Base-by-base conservation (phyloP, 2,113 vertebrate species). In the Chinchilla lanigera region DNA sequence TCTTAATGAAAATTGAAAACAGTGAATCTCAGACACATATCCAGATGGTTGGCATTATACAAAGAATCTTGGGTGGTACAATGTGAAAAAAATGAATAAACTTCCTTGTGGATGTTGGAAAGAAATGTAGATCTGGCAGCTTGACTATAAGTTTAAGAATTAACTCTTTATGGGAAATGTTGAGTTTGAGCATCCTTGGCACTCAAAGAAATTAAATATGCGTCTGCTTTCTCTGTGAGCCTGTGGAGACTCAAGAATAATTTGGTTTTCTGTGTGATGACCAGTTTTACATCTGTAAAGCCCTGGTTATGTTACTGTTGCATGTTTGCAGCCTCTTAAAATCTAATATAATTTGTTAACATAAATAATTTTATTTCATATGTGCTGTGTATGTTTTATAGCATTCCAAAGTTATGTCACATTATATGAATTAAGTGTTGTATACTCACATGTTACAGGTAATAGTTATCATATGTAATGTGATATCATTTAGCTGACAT, bases 1-100 rank as follows among this genome's bases (percentile, higher is more conserved):
- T 50, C 93, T 92, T 96, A 44, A 56, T 56, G 90, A 67, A 96
- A 96, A 90, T n/a, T 38, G 88, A 96, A 97, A 97, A 95, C 94
- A 96, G 41, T 28, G 44, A 24, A 35, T 86, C 71, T 89, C 86
- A 78, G 90, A 97, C 92, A 87, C 65, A 41, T 38, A 54, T 84
- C 85, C 97, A 96, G 95, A 93, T 94, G 96, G 95, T 4, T 77
- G 93, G 83, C 86, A 84, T 92, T 67, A 61, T 24, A 85, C 4
- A 5, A 85, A 95, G 69, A 58, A 52, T 90, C 90, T 90, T 94
- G 92, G 87, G 85, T 97, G 93, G 92, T 82, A 92, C 50, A 81
- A 69, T 60, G 52, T 44, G 22, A 67, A 93, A 95, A 95, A 92
- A 97, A 86, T 67, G 60, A 90, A 47, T 86, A 69, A 0, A 16